A percentile compares a stretch with the other conserved stretches of the same genome.
Evolutionary conservation across 2,888 invertebrate genomes (phyloP).

Genomic region (Encarsia formosa): DNA sequence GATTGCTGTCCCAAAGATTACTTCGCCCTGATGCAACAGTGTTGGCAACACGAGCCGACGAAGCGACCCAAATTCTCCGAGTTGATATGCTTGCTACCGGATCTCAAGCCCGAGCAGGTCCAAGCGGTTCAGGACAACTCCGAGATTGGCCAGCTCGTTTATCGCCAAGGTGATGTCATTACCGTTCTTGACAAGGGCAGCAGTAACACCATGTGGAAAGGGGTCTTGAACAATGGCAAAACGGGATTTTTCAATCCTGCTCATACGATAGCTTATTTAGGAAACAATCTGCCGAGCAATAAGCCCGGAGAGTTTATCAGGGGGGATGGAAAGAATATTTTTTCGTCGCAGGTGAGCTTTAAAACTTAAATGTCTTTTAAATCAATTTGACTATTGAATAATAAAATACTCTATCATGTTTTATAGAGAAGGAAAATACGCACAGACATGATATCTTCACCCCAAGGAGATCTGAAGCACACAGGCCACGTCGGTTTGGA

Average conservation of each 20-base stretch:
- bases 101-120: slow-evolving; percentile 88
- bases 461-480: slow-evolving; percentile 95
- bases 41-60: slow-evolving; percentile 91
- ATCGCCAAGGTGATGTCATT: slow-evolving; percentile 84
- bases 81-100: slow-evolving; percentile 71
- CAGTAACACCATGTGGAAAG: slow-evolving; percentile 72
- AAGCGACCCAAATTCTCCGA: slow-evolving; percentile 88
- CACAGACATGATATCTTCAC: slow-evolving; percentile 92
- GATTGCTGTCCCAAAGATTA: slow-evolving; percentile 93
- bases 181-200: slow-evolving; percentile 82
- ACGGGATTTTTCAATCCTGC: slow-evolving; percentile 91
- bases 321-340: slow-evolving; percentile 62
- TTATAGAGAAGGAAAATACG: slow-evolving; percentile 61
- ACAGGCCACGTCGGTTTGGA: slow-evolving; percentile 95
- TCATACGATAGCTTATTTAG: slow-evolving; percentile 82
- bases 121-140: slow-evolving; percentile 69
- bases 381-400: too few relatives aligned
- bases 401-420: too few relatives aligned
- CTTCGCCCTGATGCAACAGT: slow-evolving; percentile 87
- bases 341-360: slow-evolving; percentile 52
- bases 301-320: slow-evolving; percentile 54
- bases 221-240: slow-evolving; percentile 81
- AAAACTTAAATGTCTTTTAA: slow-evolving; percentile 48
- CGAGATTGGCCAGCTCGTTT: slow-evolving; percentile 71
- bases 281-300: slow-evolving; percentile 67